Evolutionary conservation across 1,140 invertebrate species (phyloP), one percentile per base, ranked within the genome.

Genomic region (Metaphire vulgaris): DNA sequence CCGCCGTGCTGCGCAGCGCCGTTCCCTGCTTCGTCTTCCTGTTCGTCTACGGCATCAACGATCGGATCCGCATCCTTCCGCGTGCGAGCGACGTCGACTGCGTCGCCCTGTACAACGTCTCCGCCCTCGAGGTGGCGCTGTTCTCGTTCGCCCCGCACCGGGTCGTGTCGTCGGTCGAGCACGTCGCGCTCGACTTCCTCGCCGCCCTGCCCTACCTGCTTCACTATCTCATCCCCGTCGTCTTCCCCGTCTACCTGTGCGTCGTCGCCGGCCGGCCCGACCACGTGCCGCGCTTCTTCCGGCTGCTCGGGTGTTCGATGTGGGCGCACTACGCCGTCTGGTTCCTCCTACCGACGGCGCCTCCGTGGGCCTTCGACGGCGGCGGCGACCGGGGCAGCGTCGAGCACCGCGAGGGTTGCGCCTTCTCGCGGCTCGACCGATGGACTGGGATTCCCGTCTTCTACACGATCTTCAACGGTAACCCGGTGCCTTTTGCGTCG

Each of bases 401-500:
- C 26, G 1, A 71, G 12, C 73, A 78, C 64, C 32, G 69, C 2
- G 77, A 78, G 69, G 77, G 77, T 1, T 78, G 77, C 28, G 77
- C 77, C 21, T 78, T 78, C 64, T 16, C 73, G n/a, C 73, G 77
- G 26, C 66, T 78, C 2, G 77, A 78, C 69, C 34, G n/a, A n/a
- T 14, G 26, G 34, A 69, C 56, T 1, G 77, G 77, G 12, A 64
- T 75, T 12, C n/a, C 28, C 16, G 71, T 78, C 72, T 78, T 78
- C 73, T 74, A 33, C 68, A 75, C 34, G 30, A 74, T 78, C 29
- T 78, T 78, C 30, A 41, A 31, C 73, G 68, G 69, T 2, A 78
- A 78, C 30, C 77, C 77, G 2, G 77, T 78, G 66, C 77, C 77
- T 56, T 78, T 78, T 56, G 77, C 73, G 16, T 78, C 77, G n/a